Evolutionary conservation across 2,888 invertebrate species (phyloP).

Genomic region (Busseola fusca): DNA sequence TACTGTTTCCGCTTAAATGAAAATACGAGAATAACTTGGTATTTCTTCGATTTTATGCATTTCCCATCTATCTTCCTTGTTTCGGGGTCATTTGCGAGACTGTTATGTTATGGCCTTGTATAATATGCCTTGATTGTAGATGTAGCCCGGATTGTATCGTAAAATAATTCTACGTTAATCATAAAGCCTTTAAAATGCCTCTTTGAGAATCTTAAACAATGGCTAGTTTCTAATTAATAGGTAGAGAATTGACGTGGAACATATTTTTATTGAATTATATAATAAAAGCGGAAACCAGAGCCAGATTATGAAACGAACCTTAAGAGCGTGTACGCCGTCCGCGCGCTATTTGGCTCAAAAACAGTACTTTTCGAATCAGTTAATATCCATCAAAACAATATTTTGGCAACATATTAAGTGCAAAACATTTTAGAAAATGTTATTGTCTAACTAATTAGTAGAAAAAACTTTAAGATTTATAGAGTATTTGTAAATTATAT

Average conservation of each 20-base stretch:
- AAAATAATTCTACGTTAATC: slow-evolving; percentile 55
- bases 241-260: slow-evolving; percentile 55
- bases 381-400: too few relatives aligned
- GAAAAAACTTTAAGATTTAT: too few relatives aligned
- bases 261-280: slow-evolving; percentile 61
- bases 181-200: slow-evolving; percentile 47
- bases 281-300: slow-evolving; percentile 56
- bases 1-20: background rate
- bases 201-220: slow-evolving; percentile 60
- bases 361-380: too few relatives aligned
- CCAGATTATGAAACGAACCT: slow-evolving; percentile 56
- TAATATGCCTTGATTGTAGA: slow-evolving; percentile 44
- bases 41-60: slow-evolving; percentile 17
- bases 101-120: slow-evolving; percentile 35
- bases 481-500: too few relatives aligned
- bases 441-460: too few relatives aligned
- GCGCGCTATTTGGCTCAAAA: too few relatives aligned
- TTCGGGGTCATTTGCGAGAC: slow-evolving; percentile 21
- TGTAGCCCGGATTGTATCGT: slow-evolving; percentile 39
- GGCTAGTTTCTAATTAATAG: slow-evolving; percentile 62
- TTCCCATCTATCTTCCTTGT: slow-evolving; percentile 14
- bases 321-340: too few relatives aligned
- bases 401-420: too few relatives aligned
- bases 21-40: slow-evolving; percentile 9
- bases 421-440: too few relatives aligned